Evolutionary conservation across 2,888 invertebrate species (phyloP), one percentile per base, ranked within the genome.

Genomic region (Xylophagus ater): DNA sequence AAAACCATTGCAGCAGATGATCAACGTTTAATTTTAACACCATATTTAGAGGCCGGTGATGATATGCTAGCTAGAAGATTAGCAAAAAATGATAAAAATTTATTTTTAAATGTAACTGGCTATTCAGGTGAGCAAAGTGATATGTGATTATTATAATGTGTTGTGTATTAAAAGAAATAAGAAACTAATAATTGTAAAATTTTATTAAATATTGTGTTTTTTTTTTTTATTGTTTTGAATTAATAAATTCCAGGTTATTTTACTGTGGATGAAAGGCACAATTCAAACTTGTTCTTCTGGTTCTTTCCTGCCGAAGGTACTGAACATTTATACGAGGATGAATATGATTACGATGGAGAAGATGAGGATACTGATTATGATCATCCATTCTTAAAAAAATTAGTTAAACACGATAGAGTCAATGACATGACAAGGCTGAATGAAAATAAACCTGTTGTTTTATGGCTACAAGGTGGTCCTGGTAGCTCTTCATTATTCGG

Each of bases 231-330:
- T n/a, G n/a, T n/a, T n/a, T n/a, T n/a, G n/a, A n/a, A n/a, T n/a
- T n/a, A n/a, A n/a, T n/a, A n/a, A n/a, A n/a, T n/a, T n/a, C n/a
- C 72, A 5, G 71, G 71, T 1, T 71, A 64, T 48, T 49, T 71
- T n/a, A 87, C 85, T 0, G 86, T 87, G 14, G 76, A 87, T 54
- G 74, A 81, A 55, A 62, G 69, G 4, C 74, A 69, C 52, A 71
- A 79, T 52, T 82, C 84, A 2, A 84, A 87, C 56, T 59, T 81
- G 53, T 88, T 83, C 64, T 87, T 88, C 64, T 87, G 87, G 87
- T 87, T 81, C 54, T 85, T 87, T 53, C 85, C 85, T 1, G 2
- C 61, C 53, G 38, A 58, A 34, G 54, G 61, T 0, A 43, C 67
- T 1, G 63, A 68, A 40, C 55, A 66, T 1, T 46, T 50, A 2